Base-by-base conservation (phyloP, 1,140 invertebrate species). In the Bombus turneri region DNA sequence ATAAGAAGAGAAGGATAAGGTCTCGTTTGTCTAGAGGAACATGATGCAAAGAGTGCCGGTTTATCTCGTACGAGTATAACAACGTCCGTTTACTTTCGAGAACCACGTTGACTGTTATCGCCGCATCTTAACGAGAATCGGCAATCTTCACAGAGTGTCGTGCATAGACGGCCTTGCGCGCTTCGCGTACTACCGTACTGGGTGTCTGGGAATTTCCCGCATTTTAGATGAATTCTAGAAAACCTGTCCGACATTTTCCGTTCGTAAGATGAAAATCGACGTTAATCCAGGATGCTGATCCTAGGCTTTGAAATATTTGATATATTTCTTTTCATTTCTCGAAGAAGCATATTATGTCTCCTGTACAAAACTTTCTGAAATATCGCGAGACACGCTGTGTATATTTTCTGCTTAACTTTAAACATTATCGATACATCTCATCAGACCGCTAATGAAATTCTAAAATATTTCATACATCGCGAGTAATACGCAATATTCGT, bases 81-180 rank as follows among this genome's bases (percentile, higher is more conserved):
- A 69, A 84, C 86, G 82, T 84, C 34, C 81, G 82, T 87, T 87
- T 78, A 87, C 81, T 87, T 87, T 87, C 81, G 75, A 87, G 82
- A 62, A 68, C 68, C 86, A 73, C 57, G 86, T 62, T 86, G 64
- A 64, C 81, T 53, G 82, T 84, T 87, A 87, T 87, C 86, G 86
- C 84, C 74, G 80, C 80, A 87, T 87, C 86, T 87, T 87, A 87
- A 87, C 86, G 75, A 87, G 86, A 87, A 91, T 91, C 91, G 89
- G 87, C 89, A 86, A 91, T 91, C 88, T 91, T 90, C 91, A 47
- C 74, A 72, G 86, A 73, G 43, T 43, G 81, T 83, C 68, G 81
- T 78, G 73, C 80, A 86, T 87, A 83, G 84, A 89, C 86, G 87
- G 78, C 88, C 83, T 85, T 81, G 78, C 28, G 41, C 31, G 28